Evolutionary conservation across 92 coral and sea anemone species (phyloP).

Genomic region (Zoanthus gigantus): DNA sequence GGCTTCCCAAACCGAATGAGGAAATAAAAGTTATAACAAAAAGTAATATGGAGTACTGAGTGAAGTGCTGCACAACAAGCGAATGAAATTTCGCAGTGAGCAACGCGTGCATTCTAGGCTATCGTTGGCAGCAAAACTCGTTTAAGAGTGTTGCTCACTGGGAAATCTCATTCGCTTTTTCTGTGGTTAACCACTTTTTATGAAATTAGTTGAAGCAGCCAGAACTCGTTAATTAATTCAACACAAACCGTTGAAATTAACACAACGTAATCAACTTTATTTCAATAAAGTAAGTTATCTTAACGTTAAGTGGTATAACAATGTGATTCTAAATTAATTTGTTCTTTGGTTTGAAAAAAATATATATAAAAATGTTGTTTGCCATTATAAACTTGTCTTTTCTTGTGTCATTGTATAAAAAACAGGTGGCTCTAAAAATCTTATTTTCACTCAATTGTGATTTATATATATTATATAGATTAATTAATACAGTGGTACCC

Average conservation of each 20-base stretch:
- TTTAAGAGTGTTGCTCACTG: conserved; percentile 29
- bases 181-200: conserved; percentile 42
- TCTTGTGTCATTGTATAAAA: conserved; percentile 35
- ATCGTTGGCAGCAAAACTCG: conserved; percentile 31
- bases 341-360: conserved; percentile 32
- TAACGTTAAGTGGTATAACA: conserved; percentile 30
- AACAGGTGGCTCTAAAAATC: not conserved
- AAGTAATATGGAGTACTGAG: conserved; percentile 35
- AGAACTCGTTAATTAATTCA: conserved; percentile 21
- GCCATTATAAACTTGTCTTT: conserved; percentile 31
- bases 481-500: conserved; percentile 29
- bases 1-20: conserved; percentile 37
- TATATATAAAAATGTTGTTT: conserved; percentile 33
- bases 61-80: conserved; percentile 24
- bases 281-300: conserved; percentile 32
- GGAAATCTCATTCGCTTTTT: conserved; percentile 34
- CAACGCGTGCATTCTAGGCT: conserved; percentile 34
- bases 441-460: conserved; percentile 22
- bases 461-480: conserved; percentile 25
- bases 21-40: conserved; percentile 37
- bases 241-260: conserved; percentile 24
- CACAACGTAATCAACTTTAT: conserved; percentile 29
- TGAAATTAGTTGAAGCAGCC: conserved; percentile 42
- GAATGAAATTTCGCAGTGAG: conserved; percentile 30
- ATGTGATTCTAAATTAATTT: conserved; percentile 35